These are phyloP conservation scores for Ochotona curzoniae DNA, from an alignment of 2,113 vertebrate genomes.

Conservation along the genomic window DNA sequence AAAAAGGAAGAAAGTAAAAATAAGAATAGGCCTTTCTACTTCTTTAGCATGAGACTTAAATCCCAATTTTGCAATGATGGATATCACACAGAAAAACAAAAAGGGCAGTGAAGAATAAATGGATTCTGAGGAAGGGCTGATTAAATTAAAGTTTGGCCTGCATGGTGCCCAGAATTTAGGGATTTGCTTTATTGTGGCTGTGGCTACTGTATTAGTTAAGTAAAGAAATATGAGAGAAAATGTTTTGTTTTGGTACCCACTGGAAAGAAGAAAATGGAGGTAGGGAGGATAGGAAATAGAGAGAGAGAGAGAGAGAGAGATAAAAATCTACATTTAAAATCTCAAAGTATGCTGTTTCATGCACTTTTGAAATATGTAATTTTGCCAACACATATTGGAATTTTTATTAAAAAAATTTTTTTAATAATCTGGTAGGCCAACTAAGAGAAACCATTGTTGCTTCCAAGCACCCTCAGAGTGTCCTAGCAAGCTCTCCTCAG, in stretches of 20 bases:
- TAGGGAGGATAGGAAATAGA: too few relatives aligned
- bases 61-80: slow-evolving; percentile 10
- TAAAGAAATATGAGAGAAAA: slow-evolving; percentile 38
- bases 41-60: background rate
- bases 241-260: background rate
- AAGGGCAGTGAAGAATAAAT: background rate
- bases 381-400: slow-evolving; percentile 14
- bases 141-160: background rate
- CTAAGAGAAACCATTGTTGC: background rate
- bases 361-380: background rate
- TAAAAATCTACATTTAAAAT: slow-evolving; percentile 33
- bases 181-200: background rate
- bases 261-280: background rate
- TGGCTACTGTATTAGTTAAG: background rate
- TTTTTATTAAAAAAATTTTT: background rate
- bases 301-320: background rate
- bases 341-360: background rate
- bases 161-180: background rate
- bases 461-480: background rate
- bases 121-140: slow-evolving; percentile 1
- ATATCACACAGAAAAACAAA: background rate
- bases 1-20: background rate
- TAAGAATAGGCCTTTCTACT: background rate
- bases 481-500: background rate
- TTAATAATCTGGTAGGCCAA: background rate